Percentiles rank a stretch among this genome's conserved stretches.
phyloP scores from a whole-genome alignment of 2,888 invertebrate species.

The Aleiodes testaceus region DNA sequence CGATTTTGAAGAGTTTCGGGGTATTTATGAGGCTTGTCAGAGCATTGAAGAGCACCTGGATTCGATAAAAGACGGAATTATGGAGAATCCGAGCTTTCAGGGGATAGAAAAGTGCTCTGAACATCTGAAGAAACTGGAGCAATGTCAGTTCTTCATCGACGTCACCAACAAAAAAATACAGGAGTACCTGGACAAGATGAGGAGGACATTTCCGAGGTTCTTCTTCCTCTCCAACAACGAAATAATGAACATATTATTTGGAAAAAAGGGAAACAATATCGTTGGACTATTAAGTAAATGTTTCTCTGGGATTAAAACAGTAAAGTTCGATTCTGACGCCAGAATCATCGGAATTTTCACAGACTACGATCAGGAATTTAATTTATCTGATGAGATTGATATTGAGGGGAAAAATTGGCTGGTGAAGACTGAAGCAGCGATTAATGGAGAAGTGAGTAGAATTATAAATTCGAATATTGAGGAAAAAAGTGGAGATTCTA shows the following conservation, averaged over 20 bases:
- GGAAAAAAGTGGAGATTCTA: not conserved
- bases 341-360: conserved; percentile 79
- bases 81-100: conserved; percentile 56
- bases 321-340: conserved; percentile 74
- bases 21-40: not conserved
- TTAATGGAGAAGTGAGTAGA: not conserved
- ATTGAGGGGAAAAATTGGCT: conserved; percentile 55
- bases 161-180: conserved; percentile 79
- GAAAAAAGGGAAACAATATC: conserved; percentile 75
- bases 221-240: conserved; percentile 86
- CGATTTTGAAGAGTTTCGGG: not conserved
- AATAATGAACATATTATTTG: conserved; percentile 80
- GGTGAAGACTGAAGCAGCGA: conserved; percentile 55
- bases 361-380: conserved; percentile 76
- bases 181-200: conserved; percentile 79
- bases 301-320: conserved; percentile 79
- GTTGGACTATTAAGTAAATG: conserved; percentile 74
- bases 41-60: conserved; percentile 74
- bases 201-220: conserved; percentile 81
- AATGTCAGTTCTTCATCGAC: conserved; percentile 75
- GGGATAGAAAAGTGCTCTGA: conserved; percentile 60
- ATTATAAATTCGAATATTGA: not conserved
- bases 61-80: conserved; percentile 66
- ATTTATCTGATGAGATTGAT: conserved; percentile 62
- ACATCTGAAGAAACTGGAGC: conserved; percentile 64